Evolutionary conservation across 2,888 invertebrate species (phyloP).

Genomic region (Operophtera brumata): DNA sequence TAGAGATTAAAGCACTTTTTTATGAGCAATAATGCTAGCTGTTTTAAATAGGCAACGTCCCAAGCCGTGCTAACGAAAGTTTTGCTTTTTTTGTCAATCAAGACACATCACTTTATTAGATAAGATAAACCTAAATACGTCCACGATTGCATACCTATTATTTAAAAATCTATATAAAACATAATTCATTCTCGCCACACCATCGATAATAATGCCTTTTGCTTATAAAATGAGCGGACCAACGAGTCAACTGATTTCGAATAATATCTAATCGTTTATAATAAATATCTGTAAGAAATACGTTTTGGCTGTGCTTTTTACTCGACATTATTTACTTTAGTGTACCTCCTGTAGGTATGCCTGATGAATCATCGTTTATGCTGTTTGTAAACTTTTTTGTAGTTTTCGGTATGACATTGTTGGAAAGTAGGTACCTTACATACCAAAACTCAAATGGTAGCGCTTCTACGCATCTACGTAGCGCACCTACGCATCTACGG

Average conservation of each 20-base stretch:
- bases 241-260: slow-evolving; percentile 73
- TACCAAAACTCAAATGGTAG: slow-evolving; percentile 14
- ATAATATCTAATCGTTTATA: slow-evolving; percentile 63
- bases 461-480: slow-evolving; percentile 17
- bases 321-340: slow-evolving; percentile 47
- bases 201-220: slow-evolving; percentile 67
- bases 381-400: slow-evolving; percentile 15
- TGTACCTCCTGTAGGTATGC: slow-evolving; percentile 27
- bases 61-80: not conserved
- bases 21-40: slow-evolving; percentile 5
- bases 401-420: not conserved
- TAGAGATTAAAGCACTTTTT: slow-evolving; percentile 24
- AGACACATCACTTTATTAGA: not conserved
- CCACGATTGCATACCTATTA: slow-evolving; percentile 11
- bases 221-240: slow-evolving; percentile 75
- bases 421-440: slow-evolving; percentile 22
- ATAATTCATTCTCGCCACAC: slow-evolving; percentile 37
- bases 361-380: slow-evolving; percentile 16
- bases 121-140: slow-evolving; percentile 19
- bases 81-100: slow-evolving; percentile 4
- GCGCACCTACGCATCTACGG: not conserved
- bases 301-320: slow-evolving; percentile 75
- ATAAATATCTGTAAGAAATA: slow-evolving; percentile 55
- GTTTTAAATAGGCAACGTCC: not conserved
- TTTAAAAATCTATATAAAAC: slow-evolving; percentile 14